These are phyloP conservation scores for Esox lucius DNA, from an alignment of 2,797 vertebrate species.

Conservation along the genomic window DNA sequence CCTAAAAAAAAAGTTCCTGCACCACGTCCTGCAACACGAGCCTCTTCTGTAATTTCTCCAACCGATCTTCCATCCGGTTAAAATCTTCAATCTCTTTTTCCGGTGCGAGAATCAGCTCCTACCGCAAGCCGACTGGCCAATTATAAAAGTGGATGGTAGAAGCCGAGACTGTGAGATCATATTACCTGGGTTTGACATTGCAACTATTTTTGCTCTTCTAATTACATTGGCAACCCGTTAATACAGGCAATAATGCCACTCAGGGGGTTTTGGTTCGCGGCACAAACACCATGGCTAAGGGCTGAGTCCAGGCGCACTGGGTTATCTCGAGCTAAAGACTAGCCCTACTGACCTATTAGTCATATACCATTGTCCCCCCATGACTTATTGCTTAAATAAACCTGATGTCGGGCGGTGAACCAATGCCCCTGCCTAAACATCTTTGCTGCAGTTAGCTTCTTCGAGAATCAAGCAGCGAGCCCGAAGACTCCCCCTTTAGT, in stretches of 20 bases:
- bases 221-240: too few species aligned
- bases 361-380: too few species aligned
- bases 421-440: conserved; percentile 34
- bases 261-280: too few species aligned
- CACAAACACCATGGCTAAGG: too few species aligned
- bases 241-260: too few species aligned
- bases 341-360: too few species aligned
- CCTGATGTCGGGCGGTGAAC: conserved; percentile 29
- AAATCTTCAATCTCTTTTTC: conserved; percentile 28
- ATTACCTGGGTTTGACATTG: too few species aligned
- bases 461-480: neutral
- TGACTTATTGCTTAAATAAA: conserved; percentile 24
- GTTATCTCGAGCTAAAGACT: too few species aligned
- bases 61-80: conserved; percentile 25
- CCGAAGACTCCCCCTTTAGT: neutral
- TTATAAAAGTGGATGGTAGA: neutral
- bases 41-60: conserved; percentile 14
- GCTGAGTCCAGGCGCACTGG: too few species aligned
- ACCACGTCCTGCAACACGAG: neutral
- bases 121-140: conserved; percentile 16
- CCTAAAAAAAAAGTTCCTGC: conserved; percentile 3
- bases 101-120: conserved; percentile 31
- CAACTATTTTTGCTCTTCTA: too few species aligned
- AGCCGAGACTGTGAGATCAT: too few species aligned
- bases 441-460: conserved; percentile 10